A percentile compares a stretch with the other conserved stretches of the same genome.
Evolutionary conservation across 2,888 invertebrate species (phyloP).

Genomic region (Callinectes sapidus): DNA sequence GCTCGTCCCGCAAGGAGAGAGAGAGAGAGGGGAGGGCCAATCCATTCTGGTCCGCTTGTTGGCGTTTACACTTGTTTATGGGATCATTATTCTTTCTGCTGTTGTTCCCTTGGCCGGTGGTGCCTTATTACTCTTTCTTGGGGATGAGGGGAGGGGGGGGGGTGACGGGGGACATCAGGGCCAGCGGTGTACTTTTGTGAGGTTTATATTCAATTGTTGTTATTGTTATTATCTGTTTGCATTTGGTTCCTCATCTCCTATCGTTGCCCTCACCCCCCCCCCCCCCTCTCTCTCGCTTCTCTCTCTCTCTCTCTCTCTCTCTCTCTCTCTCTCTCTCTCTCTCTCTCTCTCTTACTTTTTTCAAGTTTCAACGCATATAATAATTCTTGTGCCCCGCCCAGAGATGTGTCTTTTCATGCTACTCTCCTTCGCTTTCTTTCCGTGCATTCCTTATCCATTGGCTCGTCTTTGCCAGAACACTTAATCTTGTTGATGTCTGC

Average conservation of each 20-base stretch:
- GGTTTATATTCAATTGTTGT: background rate
- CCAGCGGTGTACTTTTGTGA: background rate
- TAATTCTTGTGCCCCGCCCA: no score
- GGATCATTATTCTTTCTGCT: conserved; percentile 23
- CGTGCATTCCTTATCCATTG: background rate
- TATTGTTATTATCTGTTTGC: background rate
- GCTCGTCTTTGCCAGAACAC: background rate
- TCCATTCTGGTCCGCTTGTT: conserved; percentile 28
- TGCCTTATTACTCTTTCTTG: conserved; percentile 34
- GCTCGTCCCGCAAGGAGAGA: conserved; percentile 6
- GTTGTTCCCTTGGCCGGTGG: conserved; percentile 10
- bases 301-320: no score
- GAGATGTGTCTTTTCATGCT: background rate
- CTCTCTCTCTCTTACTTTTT: no score
- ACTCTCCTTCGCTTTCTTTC: background rate
- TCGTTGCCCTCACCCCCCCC: no score
- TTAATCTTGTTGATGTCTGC: background rate
- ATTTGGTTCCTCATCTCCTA: background rate
- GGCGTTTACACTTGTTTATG: conserved; percentile 36
- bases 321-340: no score
- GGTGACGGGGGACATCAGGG: background rate
- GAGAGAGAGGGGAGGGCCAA: background rate
- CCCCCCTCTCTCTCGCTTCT: no score
- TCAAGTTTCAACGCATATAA: no score
- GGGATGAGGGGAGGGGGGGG: background rate